These are phyloP conservation scores for Ariolimax columbianus DNA, from an alignment of 2,888 invertebrate species.

Conservation along the genomic window DNA sequence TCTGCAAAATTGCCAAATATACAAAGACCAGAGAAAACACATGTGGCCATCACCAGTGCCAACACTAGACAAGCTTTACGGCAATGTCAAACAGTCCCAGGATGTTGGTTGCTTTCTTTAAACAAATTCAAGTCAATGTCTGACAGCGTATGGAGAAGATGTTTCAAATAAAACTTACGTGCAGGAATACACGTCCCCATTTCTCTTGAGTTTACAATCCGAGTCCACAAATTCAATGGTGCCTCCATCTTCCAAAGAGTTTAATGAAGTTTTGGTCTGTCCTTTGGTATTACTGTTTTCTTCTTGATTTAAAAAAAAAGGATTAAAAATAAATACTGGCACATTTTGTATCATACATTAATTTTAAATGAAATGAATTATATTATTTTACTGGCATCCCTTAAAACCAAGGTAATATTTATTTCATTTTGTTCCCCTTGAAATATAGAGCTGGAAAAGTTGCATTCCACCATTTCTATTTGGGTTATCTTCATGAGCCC, in stretches of 20 bases:
- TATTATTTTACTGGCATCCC: background rate
- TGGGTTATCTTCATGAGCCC: no score
- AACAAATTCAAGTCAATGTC: no score
- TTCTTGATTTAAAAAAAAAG: background rate
- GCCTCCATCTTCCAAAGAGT: conserved; percentile 67
- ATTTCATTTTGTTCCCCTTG: no score
- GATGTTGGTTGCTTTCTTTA: no score
- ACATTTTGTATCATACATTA: background rate
- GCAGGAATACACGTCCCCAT: conserved; percentile 70
- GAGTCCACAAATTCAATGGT: conserved; percentile 57
- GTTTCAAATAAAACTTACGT: conserved; percentile 63
- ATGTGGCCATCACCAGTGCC: no score
- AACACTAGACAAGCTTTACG: no score
- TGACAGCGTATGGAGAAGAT: no score
- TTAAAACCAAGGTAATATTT: background rate
- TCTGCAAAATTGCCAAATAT: no score
- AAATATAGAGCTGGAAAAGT: no score
- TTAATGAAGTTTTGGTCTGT: conserved; percentile 55
- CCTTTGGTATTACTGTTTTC: conserved; percentile 48
- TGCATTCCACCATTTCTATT: no score
- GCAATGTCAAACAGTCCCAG: no score
- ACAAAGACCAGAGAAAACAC: no score
- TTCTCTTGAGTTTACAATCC: conserved; percentile 63
- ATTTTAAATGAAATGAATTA: background rate
- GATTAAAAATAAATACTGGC: background rate